Base-by-base conservation (phyloP, 2,797 vertebrate species). In the Acipenser oxyrinchus region DNA sequence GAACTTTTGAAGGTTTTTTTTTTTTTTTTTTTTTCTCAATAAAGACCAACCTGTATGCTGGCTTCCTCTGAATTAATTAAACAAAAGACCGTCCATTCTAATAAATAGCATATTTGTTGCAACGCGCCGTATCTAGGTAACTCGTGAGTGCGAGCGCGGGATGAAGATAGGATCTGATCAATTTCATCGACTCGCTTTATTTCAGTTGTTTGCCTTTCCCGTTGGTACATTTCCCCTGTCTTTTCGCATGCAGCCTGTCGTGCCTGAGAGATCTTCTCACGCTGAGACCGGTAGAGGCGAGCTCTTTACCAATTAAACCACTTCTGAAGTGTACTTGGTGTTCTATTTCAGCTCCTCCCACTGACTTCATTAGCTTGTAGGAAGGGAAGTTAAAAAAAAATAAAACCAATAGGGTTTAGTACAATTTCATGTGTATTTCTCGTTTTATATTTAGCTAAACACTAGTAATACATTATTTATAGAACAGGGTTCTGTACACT, bases 71-170 rank as follows among this genome's bases (percentile, higher is more conserved):
- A 18, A 2, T 18, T 37, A 37, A 37, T 37, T 4, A 37, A 37
- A 37, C 37, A 37, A 37, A 37, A 37, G 37, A 37, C 5, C 37
- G 3, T 37, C 37, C 3, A 37, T 37, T 37, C 37, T 37, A 5
- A 37, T 37, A 37, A 69, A 60, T 64, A 50, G 51, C 12, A 48
- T 49, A 60, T 57, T 63, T 52, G 63, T 13, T 60, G 48, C 37
- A 23, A 55, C 37, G 55, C 48, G 58, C 51, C 6, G 55, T 58
- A 11, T 3, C 55, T 6, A 58, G 55, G 55, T 58, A 7, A 58
- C 55, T 37, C 37, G 37, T 37, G 37, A 37, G 3, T 37, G 3
- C 4, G 37, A 37, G 37, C 6, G 55, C 55, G 55, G 55, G 55
- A 11, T 58, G n/a, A 13, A n/a, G 12, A 11, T 2, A 58, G 55